Evolutionary conservation across 2,113 vertebrate genomes (phyloP), one percentile per base, ranked within the genome.

Genomic region (Podilymbus podiceps): DNA sequence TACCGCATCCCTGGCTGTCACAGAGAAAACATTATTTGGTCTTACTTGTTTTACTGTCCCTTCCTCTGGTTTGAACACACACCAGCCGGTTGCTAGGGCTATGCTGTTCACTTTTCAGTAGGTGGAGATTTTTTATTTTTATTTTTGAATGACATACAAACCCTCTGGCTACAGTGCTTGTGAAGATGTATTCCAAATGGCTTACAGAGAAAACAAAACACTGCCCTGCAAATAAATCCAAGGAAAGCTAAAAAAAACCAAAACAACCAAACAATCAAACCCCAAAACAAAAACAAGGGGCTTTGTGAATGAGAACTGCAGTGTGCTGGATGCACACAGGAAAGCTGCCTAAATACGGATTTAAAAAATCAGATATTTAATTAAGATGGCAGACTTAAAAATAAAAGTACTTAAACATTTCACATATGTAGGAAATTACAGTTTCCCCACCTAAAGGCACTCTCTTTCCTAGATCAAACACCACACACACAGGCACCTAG

Each of bases 121-220:
- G 92, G 93, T 93, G 93, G 91, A 93, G 89, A 96, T 69, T 88
- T 93, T 96, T 96, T 93, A 95, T 89, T 95, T 93, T 96, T 94
- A 87, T 95, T 97, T 97, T 93, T 95, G 93, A 97, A 95, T 90
- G 90, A 92, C 90, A 97, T n/a, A 89, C 85, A 91, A 97, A 92
- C 90, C 90, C 96, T 95, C 79, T 9, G 58, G 93, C 94, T 92
- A 95, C 73, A 38, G 90, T 1, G 22, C 84, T 72, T 31, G 56
- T 84, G 35, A 89, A 91, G 90, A 94, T 13, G 42, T 73, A 79
- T 85, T 96, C 78, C n/a, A 46, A 86, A 88, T 2, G 6, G 85
- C 84, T 95, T 63, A 64, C 86, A 82, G 73, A 93, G 80, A 78
- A 95, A 93, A 89, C 82, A 96, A 88, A 95, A 88, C 1, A 7